Percentiles rank a stretch among this genome's conserved stretches.
phyloP scores from a whole-genome alignment of 2,113 vertebrate species.

The Toxotes chatareus region DNA sequence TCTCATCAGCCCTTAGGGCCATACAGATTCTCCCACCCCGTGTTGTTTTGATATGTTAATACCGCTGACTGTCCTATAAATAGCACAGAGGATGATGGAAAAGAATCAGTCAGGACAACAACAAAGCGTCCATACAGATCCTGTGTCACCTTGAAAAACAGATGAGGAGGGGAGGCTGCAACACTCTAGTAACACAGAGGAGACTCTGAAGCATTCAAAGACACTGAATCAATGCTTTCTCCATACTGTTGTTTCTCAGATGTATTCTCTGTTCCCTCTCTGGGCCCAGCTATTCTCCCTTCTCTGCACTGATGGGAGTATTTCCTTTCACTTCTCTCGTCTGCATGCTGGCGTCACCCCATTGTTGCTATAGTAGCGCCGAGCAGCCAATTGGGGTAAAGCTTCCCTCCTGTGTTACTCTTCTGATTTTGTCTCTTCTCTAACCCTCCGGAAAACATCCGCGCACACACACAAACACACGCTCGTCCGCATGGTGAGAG shows the following conservation, averaged over 20 bases:
- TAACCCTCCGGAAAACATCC: conserved; percentile 6
- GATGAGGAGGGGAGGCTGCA: not conserved
- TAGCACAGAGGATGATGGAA: conserved; percentile 47
- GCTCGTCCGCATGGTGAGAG: not conserved
- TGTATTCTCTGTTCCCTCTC: not conserved
- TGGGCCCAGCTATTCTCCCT: not conserved
- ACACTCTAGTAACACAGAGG: not conserved
- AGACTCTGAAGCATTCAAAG: not conserved
- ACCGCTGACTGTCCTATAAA: conserved; percentile 52
- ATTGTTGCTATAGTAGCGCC: conserved; percentile 74
- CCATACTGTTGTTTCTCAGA: not conserved
- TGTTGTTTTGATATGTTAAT: conserved; percentile 49
- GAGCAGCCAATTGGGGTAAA: conserved; percentile 38
- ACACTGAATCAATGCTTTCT: not conserved
- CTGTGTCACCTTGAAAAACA: conserved; percentile 53
- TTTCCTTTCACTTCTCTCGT: conserved; percentile 35
- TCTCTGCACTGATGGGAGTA: conserved; percentile 35
- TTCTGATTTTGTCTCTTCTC: not conserved
- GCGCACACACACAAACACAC: not conserved
- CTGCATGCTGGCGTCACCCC: conserved; percentile 44
- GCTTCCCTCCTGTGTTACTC: conserved; percentile 32
- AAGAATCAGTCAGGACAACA: conserved; percentile 48
- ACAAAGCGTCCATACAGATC: conserved; percentile 32
- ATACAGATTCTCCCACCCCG: conserved; percentile 19
- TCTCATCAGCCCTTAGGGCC: not conserved